These are phyloP conservation scores for Peromyscus eremicus DNA, from an alignment of 2,797 vertebrate genomes.

Conservation along the genomic window DNA sequence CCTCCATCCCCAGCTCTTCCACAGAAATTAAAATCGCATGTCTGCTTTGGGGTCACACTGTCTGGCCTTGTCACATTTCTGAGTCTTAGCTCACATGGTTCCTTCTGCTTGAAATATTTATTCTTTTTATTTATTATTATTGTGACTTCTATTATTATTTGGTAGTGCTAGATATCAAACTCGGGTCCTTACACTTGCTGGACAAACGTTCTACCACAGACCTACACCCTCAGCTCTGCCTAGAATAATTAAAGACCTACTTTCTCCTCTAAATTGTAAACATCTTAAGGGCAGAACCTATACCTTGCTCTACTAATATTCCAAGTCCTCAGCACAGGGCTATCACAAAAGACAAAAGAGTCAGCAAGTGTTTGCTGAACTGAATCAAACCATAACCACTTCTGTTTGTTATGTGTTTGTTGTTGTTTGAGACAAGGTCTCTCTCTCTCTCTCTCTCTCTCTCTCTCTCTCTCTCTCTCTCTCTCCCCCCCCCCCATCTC, in stretches of 20 bases:
- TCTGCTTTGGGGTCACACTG: neutral
- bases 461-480: neutral
- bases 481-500: no score
- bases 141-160: neutral
- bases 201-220: neutral
- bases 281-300: neutral
- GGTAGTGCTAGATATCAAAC: neutral
- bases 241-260: slow-evolving; percentile 15
- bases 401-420: neutral
- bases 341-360: slow-evolving; percentile 21
- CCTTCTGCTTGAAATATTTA: slow-evolving; percentile 46
- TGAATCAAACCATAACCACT: neutral
- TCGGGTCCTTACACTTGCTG: neutral
- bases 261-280: slow-evolving; percentile 42
- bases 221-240: neutral
- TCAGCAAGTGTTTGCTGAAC: slow-evolving; percentile 46
- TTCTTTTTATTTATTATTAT: neutral
- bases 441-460: neutral
- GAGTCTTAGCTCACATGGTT: neutral
- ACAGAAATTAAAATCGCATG: neutral
- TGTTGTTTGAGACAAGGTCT: neutral
- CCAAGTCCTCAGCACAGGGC: neutral
- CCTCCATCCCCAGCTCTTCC: neutral
- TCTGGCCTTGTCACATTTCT: slow-evolving; percentile 22
- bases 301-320: neutral